Base-by-base conservation (phyloP, 1,140 invertebrate species). In the Drosophila parabipectinata region DNA sequence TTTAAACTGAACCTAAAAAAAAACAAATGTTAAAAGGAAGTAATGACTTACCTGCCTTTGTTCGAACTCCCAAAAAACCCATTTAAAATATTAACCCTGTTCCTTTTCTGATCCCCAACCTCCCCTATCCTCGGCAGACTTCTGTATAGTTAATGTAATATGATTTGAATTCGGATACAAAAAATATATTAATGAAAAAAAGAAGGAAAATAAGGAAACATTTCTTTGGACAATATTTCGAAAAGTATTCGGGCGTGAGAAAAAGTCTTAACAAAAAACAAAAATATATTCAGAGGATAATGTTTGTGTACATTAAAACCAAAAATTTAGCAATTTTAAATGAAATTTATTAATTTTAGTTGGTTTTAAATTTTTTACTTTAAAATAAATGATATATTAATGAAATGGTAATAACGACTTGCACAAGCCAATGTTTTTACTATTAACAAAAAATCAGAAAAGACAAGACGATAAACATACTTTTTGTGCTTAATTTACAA, bases 321-420 rank as follows among this genome's bases (percentile, higher is more conserved):
- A 85, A 85, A 85, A 85, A 85, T 88, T 78, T 85, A 85, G 82
- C 82, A 85, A 87, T 87, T 85, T 85, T 85, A 85, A 85, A 85
- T 85, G 55, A 87, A 85, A 88, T 85, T 85, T 85, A 87, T 87
- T 85, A 85, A 81, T 71, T 82, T 87, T 88, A 85, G 83, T 85
- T 73, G 61, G 74, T 77, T 77, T 77, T 77, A 71, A 77, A 59
- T 60, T 80, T 79, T 62, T 76, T 69, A 80, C 76, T 79, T 77
- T 67, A 67, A 73, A 56, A 21, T 21, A 68, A 41, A 39, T 18
- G 45, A 56, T 30, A 44, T 34, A 24, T 8, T 14, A 56, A 47
- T 18, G 21, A 39, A 26, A 52, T 30, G 15, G 12, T 45, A 52
- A 54, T 50, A 61, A 54, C 68, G 73, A 82, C 81, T 85, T 85